A percentile compares a stretch with the other conserved stretches of the same genome.
phyloP scores from a whole-genome alignment of 2,113 vertebrate genomes.

The Centropristis striata region DNA sequence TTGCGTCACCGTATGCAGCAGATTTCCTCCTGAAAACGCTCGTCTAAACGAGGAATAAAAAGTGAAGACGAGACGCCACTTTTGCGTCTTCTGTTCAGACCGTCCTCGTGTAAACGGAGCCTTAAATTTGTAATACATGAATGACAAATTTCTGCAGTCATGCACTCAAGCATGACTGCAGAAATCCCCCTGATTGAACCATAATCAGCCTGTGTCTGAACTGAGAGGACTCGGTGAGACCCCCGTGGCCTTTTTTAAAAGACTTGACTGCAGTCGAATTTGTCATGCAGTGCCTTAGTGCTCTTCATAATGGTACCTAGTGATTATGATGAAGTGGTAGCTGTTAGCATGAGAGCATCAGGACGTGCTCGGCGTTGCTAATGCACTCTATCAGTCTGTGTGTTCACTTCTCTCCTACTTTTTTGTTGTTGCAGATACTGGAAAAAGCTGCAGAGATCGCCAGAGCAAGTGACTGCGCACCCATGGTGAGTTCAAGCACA shows the following conservation, averaged over 20 bases:
- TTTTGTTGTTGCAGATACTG: constrained; percentile 89
- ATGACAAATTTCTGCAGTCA: neutral
- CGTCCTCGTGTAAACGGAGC: too few relatives aligned
- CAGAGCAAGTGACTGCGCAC: constrained; percentile 87
- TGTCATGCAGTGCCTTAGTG: constrained; percentile 22
- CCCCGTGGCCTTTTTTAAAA: constrained; percentile 10
- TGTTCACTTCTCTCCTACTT: constrained; percentile 26
- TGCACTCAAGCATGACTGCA: neutral
- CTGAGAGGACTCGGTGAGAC: neutral
- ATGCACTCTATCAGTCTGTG: constrained; percentile 25
- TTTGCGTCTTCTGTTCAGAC: too few relatives aligned
- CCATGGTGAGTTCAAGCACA: constrained; percentile 86
- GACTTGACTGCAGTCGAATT: constrained; percentile 16
- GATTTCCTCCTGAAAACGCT: too few relatives aligned
- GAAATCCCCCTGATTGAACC: neutral
- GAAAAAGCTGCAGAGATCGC: constrained; percentile 97
- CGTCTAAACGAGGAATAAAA: too few relatives aligned
- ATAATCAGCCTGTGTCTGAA: neutral
- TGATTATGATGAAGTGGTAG: constrained; percentile 55
- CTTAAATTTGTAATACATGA: neutral
- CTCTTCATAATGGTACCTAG: constrained; percentile 33
- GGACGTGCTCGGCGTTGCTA: constrained; percentile 47
- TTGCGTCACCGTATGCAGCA: too few relatives aligned
- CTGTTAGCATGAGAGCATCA: constrained; percentile 56
- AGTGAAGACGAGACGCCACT: too few relatives aligned